Evolutionary conservation across 2,888 invertebrate genomes (phyloP).

Genomic region (Clostera curtula): DNA sequence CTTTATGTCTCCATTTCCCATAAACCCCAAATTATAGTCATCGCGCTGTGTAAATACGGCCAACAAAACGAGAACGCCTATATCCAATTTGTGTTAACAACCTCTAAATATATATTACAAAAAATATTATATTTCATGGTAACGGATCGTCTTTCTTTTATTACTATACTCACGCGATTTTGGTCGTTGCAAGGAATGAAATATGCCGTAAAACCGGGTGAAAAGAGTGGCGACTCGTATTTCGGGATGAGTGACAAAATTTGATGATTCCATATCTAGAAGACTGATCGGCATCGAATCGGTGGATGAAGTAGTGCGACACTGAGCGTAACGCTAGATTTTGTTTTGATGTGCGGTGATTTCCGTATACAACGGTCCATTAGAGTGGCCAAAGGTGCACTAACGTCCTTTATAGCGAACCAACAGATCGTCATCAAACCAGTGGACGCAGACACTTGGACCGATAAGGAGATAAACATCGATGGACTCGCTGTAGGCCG

Average conservation of each 20-base stretch:
- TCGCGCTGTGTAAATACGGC: conserved; percentile 16
- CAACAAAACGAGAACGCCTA: conserved; percentile 2
- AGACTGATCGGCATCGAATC: not conserved
- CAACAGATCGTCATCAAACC: too few relatives aligned
- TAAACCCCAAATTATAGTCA: conserved; percentile 16
- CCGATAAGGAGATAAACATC: too few relatives aligned
- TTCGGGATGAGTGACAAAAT: not conserved
- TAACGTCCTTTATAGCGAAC: too few relatives aligned
- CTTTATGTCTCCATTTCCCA: conserved; percentile 21
- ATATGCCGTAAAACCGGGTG: not conserved
- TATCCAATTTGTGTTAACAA: conserved; percentile 5
- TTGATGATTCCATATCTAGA: not conserved
- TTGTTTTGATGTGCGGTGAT: too few relatives aligned
- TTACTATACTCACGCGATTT: not conserved
- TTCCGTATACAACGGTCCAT: too few relatives aligned
- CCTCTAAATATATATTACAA: conserved; percentile 1
- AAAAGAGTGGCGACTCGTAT: not conserved
- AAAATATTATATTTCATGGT: not conserved
- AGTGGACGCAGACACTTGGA: too few relatives aligned
- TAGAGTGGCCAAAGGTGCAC: too few relatives aligned
- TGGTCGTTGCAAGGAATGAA: not conserved
- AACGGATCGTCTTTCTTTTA: conserved; percentile 1
- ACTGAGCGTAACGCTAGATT: too few relatives aligned
- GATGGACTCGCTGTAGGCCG: too few relatives aligned
- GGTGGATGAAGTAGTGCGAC: too few relatives aligned